These are phyloP conservation scores for Auanema sp. DNA, from an alignment of 2,888 invertebrate genomes.

Conservation along the genomic window DNA sequence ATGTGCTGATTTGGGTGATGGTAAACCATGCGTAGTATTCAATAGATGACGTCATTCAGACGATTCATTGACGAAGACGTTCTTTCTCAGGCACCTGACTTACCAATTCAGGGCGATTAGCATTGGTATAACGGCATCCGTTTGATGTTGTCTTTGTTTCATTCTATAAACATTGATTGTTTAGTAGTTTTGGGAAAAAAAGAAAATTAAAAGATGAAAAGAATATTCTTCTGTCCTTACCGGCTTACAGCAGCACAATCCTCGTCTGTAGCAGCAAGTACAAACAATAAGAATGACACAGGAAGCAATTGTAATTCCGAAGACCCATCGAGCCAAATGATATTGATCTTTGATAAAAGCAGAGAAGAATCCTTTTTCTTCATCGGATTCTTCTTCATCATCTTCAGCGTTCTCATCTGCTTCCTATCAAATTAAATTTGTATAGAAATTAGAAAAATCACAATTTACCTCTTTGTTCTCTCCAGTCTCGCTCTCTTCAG, in stretches of 20 bases:
- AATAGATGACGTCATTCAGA: background rate
- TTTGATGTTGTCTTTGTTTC: slow-evolving; percentile 35
- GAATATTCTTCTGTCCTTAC: no score
- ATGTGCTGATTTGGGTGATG: no score
- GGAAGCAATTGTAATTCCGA: slow-evolving; percentile 11
- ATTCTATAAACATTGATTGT: background rate
- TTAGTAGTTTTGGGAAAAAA: no score
- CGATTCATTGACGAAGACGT: slow-evolving; percentile 33
- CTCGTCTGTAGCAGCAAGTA: slow-evolving; percentile 11
- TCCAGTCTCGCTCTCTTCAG: background rate
- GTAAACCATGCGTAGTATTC: no score
- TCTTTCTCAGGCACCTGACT: slow-evolving; percentile 37
- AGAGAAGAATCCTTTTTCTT: slow-evolving; percentile 1
- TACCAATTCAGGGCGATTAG: slow-evolving; percentile 35
- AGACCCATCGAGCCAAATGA: slow-evolving; percentile 17
- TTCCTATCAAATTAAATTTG: slow-evolving; percentile 1
- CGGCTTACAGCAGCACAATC: slow-evolving; percentile 11
- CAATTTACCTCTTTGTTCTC: slow-evolving; percentile 13
- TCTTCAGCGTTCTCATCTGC: background rate
- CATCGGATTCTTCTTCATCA: slow-evolving; percentile 1
- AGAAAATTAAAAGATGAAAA: background rate
- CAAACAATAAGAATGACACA: slow-evolving; percentile 14
- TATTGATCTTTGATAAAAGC: background rate
- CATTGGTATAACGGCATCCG: slow-evolving; percentile 38
- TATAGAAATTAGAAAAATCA: no score